These are phyloP conservation scores for Ips typographus DNA, from an alignment of 1,140 invertebrate species.

Conservation along the genomic window DNA sequence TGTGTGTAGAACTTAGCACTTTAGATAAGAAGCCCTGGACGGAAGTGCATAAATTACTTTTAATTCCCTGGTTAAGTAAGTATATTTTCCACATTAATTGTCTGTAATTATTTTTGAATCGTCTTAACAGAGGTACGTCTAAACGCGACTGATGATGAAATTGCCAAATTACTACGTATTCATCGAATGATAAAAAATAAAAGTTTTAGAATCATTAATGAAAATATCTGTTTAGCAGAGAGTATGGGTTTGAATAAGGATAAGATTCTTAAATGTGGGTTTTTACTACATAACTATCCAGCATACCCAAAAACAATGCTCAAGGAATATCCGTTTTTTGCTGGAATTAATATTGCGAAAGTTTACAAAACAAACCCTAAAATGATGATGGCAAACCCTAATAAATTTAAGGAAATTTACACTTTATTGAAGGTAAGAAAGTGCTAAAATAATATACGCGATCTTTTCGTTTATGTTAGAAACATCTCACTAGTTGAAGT, in stretches of 20 bases:
- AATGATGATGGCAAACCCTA: constrained; percentile 52
- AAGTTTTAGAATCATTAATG: constrained; percentile 54
- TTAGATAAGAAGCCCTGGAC: constrained; percentile 17
- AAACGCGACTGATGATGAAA: constrained; percentile 53
- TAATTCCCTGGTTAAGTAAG: constrained; percentile 29
- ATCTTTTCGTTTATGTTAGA: too few relatives aligned
- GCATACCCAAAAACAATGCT: constrained; percentile 54
- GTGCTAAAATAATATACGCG: too few relatives aligned
- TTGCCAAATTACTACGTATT: constrained; percentile 51
- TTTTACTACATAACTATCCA: constrained; percentile 54
- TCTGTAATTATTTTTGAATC: constrained; percentile 10
- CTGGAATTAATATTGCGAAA: constrained; percentile 53
- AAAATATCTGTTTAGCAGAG: constrained; percentile 52
- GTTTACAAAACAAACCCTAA: constrained; percentile 54
- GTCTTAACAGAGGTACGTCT: constrained; percentile 51
- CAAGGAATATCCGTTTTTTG: constrained; percentile 51
- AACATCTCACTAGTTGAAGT: too few relatives aligned
- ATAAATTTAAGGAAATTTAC: constrained; percentile 52
- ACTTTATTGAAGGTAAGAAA: constrained; percentile 49
- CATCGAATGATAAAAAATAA: constrained; percentile 56
- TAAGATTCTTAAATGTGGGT: constrained; percentile 57
- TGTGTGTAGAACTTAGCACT: neutral
- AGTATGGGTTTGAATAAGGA: constrained; percentile 39
- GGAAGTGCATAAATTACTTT: constrained; percentile 20
- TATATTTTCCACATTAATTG: neutral